Evolutionary conservation across 2,888 invertebrate genomes (phyloP), one percentile per base, ranked within the genome.

Genomic region (Pristionchus mayeri): DNA sequence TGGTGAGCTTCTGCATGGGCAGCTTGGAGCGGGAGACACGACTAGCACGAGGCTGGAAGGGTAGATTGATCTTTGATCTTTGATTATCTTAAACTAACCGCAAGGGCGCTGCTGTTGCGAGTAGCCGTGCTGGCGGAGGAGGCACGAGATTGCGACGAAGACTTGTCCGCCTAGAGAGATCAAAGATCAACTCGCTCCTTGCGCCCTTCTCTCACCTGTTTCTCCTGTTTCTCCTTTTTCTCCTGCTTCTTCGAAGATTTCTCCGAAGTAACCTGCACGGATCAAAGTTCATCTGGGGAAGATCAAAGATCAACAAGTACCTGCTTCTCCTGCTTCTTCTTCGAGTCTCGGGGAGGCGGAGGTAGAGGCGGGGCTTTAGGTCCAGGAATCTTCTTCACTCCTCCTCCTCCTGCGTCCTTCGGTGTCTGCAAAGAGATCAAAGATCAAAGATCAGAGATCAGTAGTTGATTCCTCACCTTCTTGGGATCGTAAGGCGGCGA

Each of bases 1-100:
- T n/a, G 40, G 71, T 71, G 40, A 71, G 71, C 71, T 71, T 71
- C 40, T 71, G 71, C 71, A 71, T 71, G 71, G 71, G 71, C n/a
- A 71, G 71, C 24, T 71, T 71, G 71, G 40, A 40, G 71, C 71
- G 71, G 3, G 71, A 71, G 40, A 71, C 71, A 24, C 40, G 44
- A 24, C 71, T 37, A 16, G 40, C 16, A 16, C 71, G 71, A 21
- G 71, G n/a, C 71, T 71, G 40, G 21, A 71, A 11, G 4, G 0
- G 40, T 24, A 40, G 40, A 24, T 40, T 40, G 71, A 16, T 71
- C 71, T 63, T 63, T 40, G 40, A n/a, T 71, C 63, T 40, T 24
- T 40, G 71, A 40, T 40, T 30, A 16, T 40, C 3, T 44, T 13
- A 6, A 44, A 44, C 67, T 16, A 1, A 71, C 71, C n/a, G 71